Conservation (phyloP, 2,888 invertebrate species). For the Hyposoter dolosus region DNA sequence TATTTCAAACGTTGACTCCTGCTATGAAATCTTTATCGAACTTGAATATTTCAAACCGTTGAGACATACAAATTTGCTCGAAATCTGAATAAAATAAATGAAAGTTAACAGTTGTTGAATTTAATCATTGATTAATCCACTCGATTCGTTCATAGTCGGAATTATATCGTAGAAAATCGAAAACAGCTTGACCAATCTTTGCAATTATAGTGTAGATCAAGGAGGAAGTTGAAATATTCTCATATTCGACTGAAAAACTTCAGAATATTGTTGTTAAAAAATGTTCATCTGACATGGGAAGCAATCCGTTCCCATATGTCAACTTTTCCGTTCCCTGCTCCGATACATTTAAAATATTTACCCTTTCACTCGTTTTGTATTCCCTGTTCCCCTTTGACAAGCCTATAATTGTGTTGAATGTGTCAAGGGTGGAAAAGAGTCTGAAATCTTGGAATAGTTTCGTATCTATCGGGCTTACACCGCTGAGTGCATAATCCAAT, state of each 20-base stretch:
- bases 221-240: too few species aligned
- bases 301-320: not conserved
- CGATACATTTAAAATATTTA: not conserved
- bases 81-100: not conserved
- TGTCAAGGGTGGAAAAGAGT: not conserved
- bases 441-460: not conserved
- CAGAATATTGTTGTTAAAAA: not conserved
- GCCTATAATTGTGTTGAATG: not conserved
- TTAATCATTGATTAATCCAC: not conserved
- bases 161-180: not conserved
- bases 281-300: not conserved
- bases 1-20: not conserved
- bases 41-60: not conserved
- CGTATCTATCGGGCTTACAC: not conserved
- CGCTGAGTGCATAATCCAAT: not conserved
- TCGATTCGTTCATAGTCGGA: not conserved
- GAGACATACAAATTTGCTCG: not conserved
- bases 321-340: not conserved
- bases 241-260: not conserved
- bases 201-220: too few species aligned
- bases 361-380: not conserved
- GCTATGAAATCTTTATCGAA: not conserved
- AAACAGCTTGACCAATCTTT: not conserved
- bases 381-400: not conserved
- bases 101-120: not conserved